These are phyloP conservation scores for Cardinalis cardinalis DNA, from an alignment of 2,113 vertebrate genomes.

Conservation along the genomic window DNA sequence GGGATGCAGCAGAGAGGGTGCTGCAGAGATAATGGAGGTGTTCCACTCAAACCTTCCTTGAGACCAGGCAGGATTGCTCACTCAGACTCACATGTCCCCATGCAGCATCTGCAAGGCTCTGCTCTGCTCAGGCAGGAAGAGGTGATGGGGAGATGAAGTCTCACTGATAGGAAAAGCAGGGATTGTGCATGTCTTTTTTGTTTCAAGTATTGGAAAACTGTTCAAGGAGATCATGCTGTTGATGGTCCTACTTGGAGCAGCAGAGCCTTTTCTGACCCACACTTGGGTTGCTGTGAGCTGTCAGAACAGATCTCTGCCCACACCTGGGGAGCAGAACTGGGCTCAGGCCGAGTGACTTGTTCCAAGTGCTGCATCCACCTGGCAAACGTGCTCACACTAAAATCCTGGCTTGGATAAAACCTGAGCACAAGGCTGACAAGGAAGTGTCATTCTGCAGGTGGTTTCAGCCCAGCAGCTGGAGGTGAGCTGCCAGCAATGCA, in stretches of 20 bases:
- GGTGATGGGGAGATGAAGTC: neutral
- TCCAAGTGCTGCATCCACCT: neutral
- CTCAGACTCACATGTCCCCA: rapidly evolving
- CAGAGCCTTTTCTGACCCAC: neutral
- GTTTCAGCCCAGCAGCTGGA: neutral
- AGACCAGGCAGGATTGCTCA: neutral
- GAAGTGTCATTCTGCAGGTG: neutral
- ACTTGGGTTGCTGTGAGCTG: neutral
- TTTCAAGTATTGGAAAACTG: neutral
- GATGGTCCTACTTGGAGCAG: neutral
- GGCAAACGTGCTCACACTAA: neutral
- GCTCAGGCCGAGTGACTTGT: neutral
- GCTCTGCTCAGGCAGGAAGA: neutral
- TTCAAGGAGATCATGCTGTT: rapidly evolving
- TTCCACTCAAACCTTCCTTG: neutral
- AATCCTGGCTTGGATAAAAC: neutral
- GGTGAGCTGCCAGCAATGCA: neutral
- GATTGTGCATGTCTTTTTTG: neutral
- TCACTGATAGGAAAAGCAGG: neutral
- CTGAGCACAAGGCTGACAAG: neutral
- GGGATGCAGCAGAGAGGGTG: neutral
- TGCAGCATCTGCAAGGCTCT: neutral
- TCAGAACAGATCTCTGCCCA: neutral
- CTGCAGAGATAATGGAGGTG: neutral
- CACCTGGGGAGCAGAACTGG: neutral